Conservation (phyloP, 2,888 invertebrate genomes). For the Asteroscopus sphinx region DNA sequence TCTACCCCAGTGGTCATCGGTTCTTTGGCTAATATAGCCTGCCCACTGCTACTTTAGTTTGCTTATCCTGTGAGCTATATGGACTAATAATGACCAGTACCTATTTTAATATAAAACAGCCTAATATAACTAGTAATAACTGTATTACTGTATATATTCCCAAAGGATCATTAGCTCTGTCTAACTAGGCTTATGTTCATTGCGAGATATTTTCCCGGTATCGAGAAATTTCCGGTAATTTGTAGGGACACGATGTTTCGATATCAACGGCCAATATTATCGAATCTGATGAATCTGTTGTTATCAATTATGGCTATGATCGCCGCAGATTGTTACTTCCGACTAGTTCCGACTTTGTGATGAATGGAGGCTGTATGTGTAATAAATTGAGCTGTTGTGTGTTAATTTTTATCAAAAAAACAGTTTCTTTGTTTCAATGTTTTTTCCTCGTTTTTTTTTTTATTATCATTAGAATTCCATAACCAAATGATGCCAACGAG, state of each 20-base stretch:
- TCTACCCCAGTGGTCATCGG: too few species aligned
- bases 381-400: constrained; percentile 17
- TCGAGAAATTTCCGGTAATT: constrained; percentile 22
- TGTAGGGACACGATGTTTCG: constrained; percentile 7
- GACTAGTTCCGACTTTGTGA: constrained; percentile 28
- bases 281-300: constrained; percentile 41
- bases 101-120: not conserved
- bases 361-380: constrained; percentile 21
- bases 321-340: constrained; percentile 37
- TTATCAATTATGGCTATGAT: constrained; percentile 50
- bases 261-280: constrained; percentile 25
- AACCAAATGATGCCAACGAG: too few species aligned
- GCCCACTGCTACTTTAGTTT: too few species aligned
- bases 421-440: constrained; percentile 1
- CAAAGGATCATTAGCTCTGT: not conserved
- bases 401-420: constrained; percentile 13
- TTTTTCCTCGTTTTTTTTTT: too few species aligned
- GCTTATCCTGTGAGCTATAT: too few species aligned
- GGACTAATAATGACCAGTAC: not conserved
- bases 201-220: constrained; percentile 4
- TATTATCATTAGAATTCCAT: too few species aligned
- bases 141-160: constrained; percentile 1
- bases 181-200: constrained; percentile 6
- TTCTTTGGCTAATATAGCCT: too few species aligned
- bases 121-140: too few species aligned